These are phyloP conservation scores for Cyanoramphus novaezelandiae DNA, from an alignment of 2,113 vertebrate species.

Conservation along the genomic window DNA sequence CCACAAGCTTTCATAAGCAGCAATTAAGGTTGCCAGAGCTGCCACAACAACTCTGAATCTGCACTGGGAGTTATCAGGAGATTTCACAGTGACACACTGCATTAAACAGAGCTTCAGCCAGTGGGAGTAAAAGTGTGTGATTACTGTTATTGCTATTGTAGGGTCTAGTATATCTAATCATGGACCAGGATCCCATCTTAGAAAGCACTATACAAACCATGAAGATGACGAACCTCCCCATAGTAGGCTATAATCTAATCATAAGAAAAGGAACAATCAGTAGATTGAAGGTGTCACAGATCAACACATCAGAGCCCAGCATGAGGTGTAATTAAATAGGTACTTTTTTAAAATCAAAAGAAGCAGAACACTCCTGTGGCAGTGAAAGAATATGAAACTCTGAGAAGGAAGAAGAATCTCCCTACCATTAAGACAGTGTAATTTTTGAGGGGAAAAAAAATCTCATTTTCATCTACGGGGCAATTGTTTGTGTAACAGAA, in stretches of 20 bases:
- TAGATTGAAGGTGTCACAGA: not conserved
- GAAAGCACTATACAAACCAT: not conserved
- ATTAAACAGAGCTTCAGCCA: not conserved
- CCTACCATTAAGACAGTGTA: not conserved
- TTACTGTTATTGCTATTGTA: not conserved
- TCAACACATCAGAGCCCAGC: not conserved
- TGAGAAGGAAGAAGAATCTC: not conserved
- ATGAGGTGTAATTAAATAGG: not conserved
- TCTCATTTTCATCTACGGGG: not conserved
- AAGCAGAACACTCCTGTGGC: not conserved
- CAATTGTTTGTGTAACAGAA: not conserved
- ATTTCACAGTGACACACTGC: not conserved
- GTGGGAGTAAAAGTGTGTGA: not conserved
- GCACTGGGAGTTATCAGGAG: not conserved
- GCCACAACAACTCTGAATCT: conserved; percentile 25
- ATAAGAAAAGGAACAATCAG: not conserved
- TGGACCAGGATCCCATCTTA: not conserved
- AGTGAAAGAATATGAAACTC: not conserved
- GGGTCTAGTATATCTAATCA: not conserved
- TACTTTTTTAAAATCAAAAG: not conserved
- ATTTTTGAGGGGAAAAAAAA: not conserved
- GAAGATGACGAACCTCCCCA: not conserved
- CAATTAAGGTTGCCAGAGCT: conserved; percentile 39
- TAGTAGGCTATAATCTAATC: not conserved
- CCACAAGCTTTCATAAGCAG: conserved; percentile 54